These are phyloP conservation scores for Syrphus vitripennis DNA, from an alignment of 2,888 invertebrate species.

Conservation along the genomic window DNA sequence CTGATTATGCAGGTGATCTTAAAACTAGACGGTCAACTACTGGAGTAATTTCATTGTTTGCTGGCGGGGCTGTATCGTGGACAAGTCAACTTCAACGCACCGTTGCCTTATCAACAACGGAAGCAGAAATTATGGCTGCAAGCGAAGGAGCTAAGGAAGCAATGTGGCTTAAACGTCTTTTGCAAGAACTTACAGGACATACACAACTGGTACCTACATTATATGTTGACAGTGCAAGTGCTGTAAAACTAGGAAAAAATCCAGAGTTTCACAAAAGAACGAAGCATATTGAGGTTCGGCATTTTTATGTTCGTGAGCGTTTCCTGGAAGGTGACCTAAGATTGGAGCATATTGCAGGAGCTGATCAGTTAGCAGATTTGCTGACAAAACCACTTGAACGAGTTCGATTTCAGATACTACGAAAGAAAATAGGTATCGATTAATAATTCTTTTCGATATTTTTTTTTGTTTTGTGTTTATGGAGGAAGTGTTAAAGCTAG, in stretches of 20 bases:
- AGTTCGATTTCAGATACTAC: too few relatives aligned
- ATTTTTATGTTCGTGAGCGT: not conserved
- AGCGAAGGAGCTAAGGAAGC: too few relatives aligned
- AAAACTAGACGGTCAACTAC: too few relatives aligned
- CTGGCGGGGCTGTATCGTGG: constrained; percentile 5
- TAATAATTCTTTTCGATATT: not conserved
- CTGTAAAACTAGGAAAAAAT: not conserved
- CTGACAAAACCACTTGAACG: not conserved
- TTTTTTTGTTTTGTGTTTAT: not conserved
- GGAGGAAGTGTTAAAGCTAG: not conserved
- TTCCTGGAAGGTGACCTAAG: not conserved
- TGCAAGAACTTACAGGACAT: not conserved
- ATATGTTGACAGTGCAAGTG: not conserved
- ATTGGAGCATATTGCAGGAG: not conserved
- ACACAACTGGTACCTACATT: not conserved
- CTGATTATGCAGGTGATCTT: not conserved
- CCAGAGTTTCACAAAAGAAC: not conserved
- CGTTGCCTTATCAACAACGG: too few relatives aligned
- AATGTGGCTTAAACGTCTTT: not conserved
- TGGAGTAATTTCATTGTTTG: not conserved
- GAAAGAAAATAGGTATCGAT: not conserved
- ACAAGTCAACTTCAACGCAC: not conserved
- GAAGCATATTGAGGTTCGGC: not conserved
- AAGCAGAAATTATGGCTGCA: too few relatives aligned
- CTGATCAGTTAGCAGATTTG: too few relatives aligned